Base-by-base conservation (phyloP, 2,888 invertebrate genomes). In the Lepetodrilus schrolli region DNA sequence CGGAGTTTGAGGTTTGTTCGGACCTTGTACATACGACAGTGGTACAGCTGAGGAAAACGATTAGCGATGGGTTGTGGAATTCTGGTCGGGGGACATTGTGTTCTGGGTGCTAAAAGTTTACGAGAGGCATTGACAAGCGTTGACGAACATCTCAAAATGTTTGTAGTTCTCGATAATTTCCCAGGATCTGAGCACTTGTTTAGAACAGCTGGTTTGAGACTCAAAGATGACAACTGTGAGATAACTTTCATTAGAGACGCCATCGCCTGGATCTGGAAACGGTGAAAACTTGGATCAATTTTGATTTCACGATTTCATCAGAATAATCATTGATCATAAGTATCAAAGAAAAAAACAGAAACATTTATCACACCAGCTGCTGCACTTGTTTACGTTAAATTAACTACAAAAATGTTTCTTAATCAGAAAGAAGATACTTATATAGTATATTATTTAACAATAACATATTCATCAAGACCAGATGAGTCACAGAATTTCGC, bases 1-100 rank as follows among this genome's bases (percentile, higher is more conserved):
- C 89, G 74, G 38, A 77, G 80, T 70, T 82, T 82, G 48, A 89
- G 71, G 2, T 79, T 73, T n/a, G 72, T 70, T 70, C 79, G 82
- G 7, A 80, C 80, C 76, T 88, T 88, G 78, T 89, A 89, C 5
- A 77, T 76, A 34, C 85, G 73, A 2, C 73, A 66, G 48, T 78
- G 80, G 26, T 68, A 47, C 10, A 68, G 5, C 47, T 7, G 21
- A 30, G 68, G 68, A 7, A 7, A 26, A 34, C 34, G 34, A 10
- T 26, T 26, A 30, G 58, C 17, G 58, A 26, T 10, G 3, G 17
- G 13, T 30, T 26, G n/a, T 30, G n/a, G n/a, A 26, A 2, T 4
- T 30, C 30, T 17, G 1, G 8, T 23, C n/a, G 26, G 26, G 7
- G 30, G 1, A n/a, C 30, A 17, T 4, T 26, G 17, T 23, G 34